These are phyloP conservation scores for Tautogolabrus adspersus DNA, from an alignment of 2,113 vertebrate species.

Conservation along the genomic window DNA sequence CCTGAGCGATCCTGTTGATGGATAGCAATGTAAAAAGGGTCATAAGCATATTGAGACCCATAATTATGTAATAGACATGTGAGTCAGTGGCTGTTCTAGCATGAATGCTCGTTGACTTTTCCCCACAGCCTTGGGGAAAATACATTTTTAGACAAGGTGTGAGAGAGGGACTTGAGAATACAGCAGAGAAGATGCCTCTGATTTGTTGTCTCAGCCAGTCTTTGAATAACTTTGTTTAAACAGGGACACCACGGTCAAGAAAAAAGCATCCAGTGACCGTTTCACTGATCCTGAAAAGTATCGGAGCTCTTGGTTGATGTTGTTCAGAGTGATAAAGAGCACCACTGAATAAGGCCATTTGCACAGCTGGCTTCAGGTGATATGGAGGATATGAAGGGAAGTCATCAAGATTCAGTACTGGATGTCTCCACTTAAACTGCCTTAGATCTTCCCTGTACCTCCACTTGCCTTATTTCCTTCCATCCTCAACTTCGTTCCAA, in stretches of 20 bases:
- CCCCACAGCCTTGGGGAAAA: constrained; percentile 29
- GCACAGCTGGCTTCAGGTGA: constrained; percentile 44
- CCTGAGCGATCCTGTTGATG: constrained; percentile 49
- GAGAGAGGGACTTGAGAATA: constrained; percentile 18
- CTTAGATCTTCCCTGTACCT: not conserved
- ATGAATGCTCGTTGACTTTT: constrained; percentile 29
- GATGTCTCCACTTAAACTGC: constrained; percentile 8
- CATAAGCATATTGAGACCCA: constrained; percentile 52
- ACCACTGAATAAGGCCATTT: constrained; percentile 69
- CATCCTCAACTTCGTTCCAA: not conserved
- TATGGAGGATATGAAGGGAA: constrained; percentile 34
- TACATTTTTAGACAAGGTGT: constrained; percentile 25
- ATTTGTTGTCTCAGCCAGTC: constrained; percentile 26
- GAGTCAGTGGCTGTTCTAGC: constrained; percentile 16
- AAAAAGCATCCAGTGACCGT: constrained; percentile 29
- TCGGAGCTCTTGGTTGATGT: constrained; percentile 38
- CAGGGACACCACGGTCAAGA: constrained; percentile 2
- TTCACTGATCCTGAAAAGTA: constrained; percentile 41
- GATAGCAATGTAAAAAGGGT: constrained; percentile 59
- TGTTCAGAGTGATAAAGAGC: constrained; percentile 61
- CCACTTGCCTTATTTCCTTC: not conserved
- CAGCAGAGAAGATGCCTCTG: constrained; percentile 28
- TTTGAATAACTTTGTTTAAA: constrained; percentile 1
- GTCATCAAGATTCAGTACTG: constrained; percentile 9
- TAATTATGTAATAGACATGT: constrained; percentile 29